Evolutionary conservation across 2,888 invertebrate genomes (phyloP).

Genomic region (Furcula furcula): DNA sequence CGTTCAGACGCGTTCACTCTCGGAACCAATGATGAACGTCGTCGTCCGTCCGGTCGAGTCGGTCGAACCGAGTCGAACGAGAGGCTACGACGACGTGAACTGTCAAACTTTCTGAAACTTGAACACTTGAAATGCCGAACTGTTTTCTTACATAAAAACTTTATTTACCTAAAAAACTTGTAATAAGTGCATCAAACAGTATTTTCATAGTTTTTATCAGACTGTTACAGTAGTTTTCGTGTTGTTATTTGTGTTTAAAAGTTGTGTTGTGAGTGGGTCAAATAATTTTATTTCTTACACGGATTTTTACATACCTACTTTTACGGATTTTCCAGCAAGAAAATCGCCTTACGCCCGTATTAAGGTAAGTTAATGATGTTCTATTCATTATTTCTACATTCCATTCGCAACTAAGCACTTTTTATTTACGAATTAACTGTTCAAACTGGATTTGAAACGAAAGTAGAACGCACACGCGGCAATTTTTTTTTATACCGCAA

Average conservation of each 20-base stretch:
- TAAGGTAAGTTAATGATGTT: slow-evolving; percentile 22
- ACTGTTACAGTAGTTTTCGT: slow-evolving; percentile 17
- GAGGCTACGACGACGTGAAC: slow-evolving; percentile 36
- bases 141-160: slow-evolving; percentile 33
- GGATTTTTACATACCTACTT: no score
- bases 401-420: slow-evolving; percentile 1
- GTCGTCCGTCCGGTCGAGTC: no score
- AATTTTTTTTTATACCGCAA: slow-evolving; percentile 31
- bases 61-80: slow-evolving; percentile 20
- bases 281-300: slow-evolving; percentile 28
- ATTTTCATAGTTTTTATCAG: slow-evolving; percentile 16
- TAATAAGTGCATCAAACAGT: slow-evolving; percentile 27
- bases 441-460: slow-evolving; percentile 10
- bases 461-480: slow-evolving; percentile 49
- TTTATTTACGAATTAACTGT: slow-evolving; percentile 5
- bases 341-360: slow-evolving; percentile 14
- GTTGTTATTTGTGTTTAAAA: slow-evolving; percentile 22
- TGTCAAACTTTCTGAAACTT: slow-evolving; percentile 42
- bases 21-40: not conserved
- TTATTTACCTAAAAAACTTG: slow-evolving; percentile 33
- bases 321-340: slow-evolving; percentile 19
- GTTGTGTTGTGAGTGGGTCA: slow-evolving; percentile 30
- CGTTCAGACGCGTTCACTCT: slow-evolving; percentile 17
- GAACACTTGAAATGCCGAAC: slow-evolving; percentile 39
- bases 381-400: not conserved